phyloP scores from a whole-genome alignment of 1,140 invertebrate species.

The Drosophila truncata region DNA sequence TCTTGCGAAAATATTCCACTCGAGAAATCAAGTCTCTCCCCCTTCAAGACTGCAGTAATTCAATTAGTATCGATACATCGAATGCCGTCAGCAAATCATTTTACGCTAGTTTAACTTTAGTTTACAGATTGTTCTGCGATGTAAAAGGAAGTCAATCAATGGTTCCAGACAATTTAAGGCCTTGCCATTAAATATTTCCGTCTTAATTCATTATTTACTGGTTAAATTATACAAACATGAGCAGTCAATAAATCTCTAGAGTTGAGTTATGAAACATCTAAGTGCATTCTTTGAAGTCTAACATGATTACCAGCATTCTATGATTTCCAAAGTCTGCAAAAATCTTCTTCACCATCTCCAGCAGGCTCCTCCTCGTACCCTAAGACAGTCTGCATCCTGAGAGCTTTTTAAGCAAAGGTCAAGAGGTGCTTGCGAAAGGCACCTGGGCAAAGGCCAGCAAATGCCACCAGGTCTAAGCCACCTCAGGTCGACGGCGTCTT shows the following conservation, averaged over 20 bases:
- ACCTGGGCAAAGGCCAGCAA: slow-evolving; percentile 10
- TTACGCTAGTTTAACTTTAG: slow-evolving; percentile 3
- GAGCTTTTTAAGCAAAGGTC: slow-evolving; percentile 11
- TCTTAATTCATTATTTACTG: background rate
- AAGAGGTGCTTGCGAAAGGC: slow-evolving; percentile 19
- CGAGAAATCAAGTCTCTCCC: slow-evolving; percentile 18
- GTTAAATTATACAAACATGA: background rate
- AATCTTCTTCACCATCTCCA: background rate
- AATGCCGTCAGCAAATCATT: slow-evolving; percentile 11
- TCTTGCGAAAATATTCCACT: slow-evolving; percentile 26
- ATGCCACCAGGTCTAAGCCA: slow-evolving; percentile 30
- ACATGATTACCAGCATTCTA: background rate
- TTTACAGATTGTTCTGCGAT: slow-evolving; percentile 6
- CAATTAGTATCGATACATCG: slow-evolving; percentile 15
- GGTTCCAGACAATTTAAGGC: background rate
- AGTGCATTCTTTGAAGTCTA: background rate
- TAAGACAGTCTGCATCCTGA: background rate
- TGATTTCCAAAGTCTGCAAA: background rate
- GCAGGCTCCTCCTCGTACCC: background rate
- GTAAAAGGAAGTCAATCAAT: slow-evolving; percentile 4
- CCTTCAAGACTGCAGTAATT: slow-evolving; percentile 31
- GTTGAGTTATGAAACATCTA: background rate
- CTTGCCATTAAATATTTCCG: background rate
- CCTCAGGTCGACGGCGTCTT: background rate
- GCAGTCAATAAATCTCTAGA: background rate